Conservation (phyloP, 2,797 vertebrate genomes). For the Ara ararauna region DNA sequence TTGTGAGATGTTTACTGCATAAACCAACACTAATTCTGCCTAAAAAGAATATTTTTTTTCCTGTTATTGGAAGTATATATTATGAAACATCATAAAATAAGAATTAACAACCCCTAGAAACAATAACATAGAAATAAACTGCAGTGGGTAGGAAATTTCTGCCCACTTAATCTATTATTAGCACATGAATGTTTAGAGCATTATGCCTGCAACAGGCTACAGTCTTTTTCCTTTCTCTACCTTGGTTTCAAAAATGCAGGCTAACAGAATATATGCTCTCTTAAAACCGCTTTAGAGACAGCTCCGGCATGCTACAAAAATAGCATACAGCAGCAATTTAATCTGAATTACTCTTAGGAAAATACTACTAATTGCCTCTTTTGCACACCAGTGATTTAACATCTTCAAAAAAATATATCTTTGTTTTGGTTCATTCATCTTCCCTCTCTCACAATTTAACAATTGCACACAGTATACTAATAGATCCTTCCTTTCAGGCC, state of each 20-base stretch:
- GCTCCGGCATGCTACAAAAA: slow-evolving; percentile 54
- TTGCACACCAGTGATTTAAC: slow-evolving; percentile 56
- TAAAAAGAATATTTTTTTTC: slow-evolving; percentile 39
- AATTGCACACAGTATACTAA: not conserved
- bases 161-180: slow-evolving; percentile 57
- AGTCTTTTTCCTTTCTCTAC: slow-evolving; percentile 19
- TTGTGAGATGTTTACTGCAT: not conserved
- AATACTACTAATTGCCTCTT: slow-evolving; percentile 67
- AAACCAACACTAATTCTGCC: not conserved
- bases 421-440: slow-evolving; percentile 62
- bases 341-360: slow-evolving; percentile 61
- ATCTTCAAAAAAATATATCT: slow-evolving; percentile 58
- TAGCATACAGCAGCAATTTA: slow-evolving; percentile 60
- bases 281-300: slow-evolving; percentile 52
- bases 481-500: slow-evolving; percentile 11
- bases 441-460: slow-evolving; percentile 9
- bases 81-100: slow-evolving; percentile 18
- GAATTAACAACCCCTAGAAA: slow-evolving; percentile 39
- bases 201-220: slow-evolving; percentile 51
- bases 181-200: slow-evolving; percentile 6
- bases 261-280: slow-evolving; percentile 29
- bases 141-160: slow-evolving; percentile 52
- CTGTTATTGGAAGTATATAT: not conserved
- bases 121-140: slow-evolving; percentile 35
- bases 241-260: slow-evolving; percentile 46